These are phyloP conservation scores for Polylopha cassiicola DNA, from an alignment of 2,888 invertebrate species.

Conservation along the genomic window DNA sequence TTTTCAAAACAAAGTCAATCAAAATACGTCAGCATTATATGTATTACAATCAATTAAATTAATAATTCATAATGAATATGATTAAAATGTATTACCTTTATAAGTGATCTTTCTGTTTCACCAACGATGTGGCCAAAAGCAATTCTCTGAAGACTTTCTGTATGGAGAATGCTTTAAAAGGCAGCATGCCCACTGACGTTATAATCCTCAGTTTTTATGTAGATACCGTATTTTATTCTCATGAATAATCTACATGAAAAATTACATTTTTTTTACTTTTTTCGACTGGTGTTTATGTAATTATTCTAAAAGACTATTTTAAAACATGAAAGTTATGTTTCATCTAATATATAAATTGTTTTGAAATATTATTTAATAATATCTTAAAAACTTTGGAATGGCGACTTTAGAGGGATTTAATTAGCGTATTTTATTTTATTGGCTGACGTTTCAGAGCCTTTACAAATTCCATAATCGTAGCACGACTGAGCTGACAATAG, in stretches of 20 bases:
- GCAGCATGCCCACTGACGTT: conserved; percentile 12
- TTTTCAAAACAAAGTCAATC: too few relatives aligned
- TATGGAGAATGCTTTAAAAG: conserved; percentile 7
- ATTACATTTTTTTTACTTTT: conserved; percentile 12
- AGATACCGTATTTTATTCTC: conserved; percentile 18
- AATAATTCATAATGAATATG: too few relatives aligned
- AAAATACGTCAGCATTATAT: too few relatives aligned
- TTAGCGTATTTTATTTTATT: too few relatives aligned
- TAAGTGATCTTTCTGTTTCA: neutral
- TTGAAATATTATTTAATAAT: too few relatives aligned
- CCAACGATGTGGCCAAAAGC: neutral
- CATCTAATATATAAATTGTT: too few relatives aligned
- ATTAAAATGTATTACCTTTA: neutral
- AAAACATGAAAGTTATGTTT: neutral
- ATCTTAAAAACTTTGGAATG: too few relatives aligned
- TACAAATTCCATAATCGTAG: too few relatives aligned
- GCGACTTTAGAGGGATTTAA: too few relatives aligned
- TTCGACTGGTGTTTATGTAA: conserved; percentile 16
- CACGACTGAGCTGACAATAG: too few relatives aligned
- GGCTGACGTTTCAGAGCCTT: too few relatives aligned
- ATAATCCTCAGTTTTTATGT: conserved; percentile 18
- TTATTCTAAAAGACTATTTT: conserved; percentile 13
- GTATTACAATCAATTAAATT: too few relatives aligned
- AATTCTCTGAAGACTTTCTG: neutral
- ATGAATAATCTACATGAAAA: conserved; percentile 19